Evolutionary conservation across 2,888 invertebrate genomes (phyloP), one percentile per base, ranked within the genome.

Genomic region (Campoplex capitator): DNA sequence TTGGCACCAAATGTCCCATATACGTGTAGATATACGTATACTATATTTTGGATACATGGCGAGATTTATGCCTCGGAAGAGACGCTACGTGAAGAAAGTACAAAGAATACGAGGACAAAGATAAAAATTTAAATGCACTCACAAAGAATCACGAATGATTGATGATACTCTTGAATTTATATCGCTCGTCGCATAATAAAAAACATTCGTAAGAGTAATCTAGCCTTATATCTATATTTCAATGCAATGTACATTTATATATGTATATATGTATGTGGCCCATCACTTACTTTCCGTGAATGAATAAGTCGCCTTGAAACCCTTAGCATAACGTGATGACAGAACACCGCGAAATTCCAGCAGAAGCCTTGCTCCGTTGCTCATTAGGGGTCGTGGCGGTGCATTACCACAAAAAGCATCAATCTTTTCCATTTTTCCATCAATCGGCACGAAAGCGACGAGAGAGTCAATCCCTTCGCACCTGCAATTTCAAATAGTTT

Each of bases 371-470:
- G 98, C 97, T 65, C 98, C 98, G 93, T 97, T 98, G 84, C 99
- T 99, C 99, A 99, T 99, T 89, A 99, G 96, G 83, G 98, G 98
- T 90, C 97, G 97, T 0, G 99, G 98, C 32, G 91, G 90, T 88
- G 96, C 96, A 56, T 96, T 96, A 9, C 98, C 98, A 93, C 99
- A 99, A 93, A 98, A 98, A 42, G 97, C 97, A 92, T 98, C 98
- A 82, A 98, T 97, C 92, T 98, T 97, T 93, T 98, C 98, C 95
- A 97, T 96, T 90, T 97, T 96, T 1, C 97, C 98, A 76, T 97
- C 97, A 83, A 97, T 97, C 91, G 97, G 97, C 74, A 98, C 97
- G 94, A 97, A 97, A 18, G 98, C 97, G 93, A 97, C 96, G 86
- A 98, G 95, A n/a, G 97, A 96, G 94, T 98, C 98, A 91, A 97